Evolutionary conservation across 2,113 vertebrate species (phyloP).

Genomic region (Peromyscus californicus): DNA sequence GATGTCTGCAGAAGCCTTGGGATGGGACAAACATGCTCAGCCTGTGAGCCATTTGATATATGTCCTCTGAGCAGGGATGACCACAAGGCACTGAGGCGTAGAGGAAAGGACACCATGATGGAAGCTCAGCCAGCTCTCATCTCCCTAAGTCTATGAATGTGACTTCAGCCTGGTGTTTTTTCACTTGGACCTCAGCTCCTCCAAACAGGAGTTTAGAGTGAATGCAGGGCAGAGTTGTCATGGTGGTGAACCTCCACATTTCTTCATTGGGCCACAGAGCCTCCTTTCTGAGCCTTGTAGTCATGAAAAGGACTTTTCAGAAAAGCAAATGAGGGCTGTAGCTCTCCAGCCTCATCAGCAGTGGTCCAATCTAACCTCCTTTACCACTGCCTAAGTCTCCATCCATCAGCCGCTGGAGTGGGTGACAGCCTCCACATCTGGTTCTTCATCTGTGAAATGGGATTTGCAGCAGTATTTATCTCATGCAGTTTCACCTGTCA

Average conservation of each 20-base stretch:
- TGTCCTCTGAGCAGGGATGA: too few relatives aligned
- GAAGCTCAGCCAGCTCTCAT: background rate
- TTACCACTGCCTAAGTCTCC: background rate
- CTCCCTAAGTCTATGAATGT: too few relatives aligned
- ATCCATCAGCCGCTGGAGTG: background rate
- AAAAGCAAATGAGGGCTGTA: background rate
- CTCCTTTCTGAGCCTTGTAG: background rate
- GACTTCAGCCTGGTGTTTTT: background rate
- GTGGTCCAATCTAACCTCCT: too few relatives aligned
- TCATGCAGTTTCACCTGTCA: background rate
- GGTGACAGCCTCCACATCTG: background rate
- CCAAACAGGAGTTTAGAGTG: background rate
- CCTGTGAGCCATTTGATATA: too few relatives aligned
- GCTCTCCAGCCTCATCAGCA: too few relatives aligned
- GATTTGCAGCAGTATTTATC: background rate
- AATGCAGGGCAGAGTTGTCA: background rate
- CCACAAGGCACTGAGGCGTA: background rate
- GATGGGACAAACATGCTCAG: background rate
- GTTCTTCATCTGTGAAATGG: constrained; percentile 33
- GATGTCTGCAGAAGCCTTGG: background rate
- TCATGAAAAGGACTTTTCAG: too few relatives aligned
- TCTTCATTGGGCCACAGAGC: background rate
- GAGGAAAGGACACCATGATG: background rate
- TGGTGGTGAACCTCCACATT: background rate
- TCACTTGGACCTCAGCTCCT: too few relatives aligned